These are phyloP conservation scores for Pterophyllum scalare DNA, from an alignment of 2,113 vertebrate genomes.

Conservation along the genomic window DNA sequence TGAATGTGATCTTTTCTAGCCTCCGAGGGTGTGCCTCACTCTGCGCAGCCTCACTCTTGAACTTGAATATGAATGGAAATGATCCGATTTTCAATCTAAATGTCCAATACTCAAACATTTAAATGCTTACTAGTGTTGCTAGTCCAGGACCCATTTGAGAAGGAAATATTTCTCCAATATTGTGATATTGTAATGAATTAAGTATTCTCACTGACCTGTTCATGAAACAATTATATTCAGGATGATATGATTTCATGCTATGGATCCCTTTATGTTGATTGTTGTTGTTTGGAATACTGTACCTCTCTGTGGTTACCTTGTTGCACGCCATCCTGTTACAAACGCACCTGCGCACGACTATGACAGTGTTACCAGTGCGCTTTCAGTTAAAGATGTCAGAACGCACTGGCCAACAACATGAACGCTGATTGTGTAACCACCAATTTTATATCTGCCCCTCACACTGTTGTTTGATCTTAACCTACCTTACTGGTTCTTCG, in stretches of 20 bases:
- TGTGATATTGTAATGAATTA: not conserved
- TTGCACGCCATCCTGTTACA: not conserved
- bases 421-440: not conserved
- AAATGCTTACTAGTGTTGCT: not conserved
- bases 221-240: not conserved
- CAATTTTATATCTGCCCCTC: not conserved
- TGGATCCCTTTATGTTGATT: not conserved
- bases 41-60: not conserved
- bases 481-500: not conserved
- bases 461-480: not conserved
- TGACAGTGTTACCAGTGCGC: not conserved
- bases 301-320: not conserved
- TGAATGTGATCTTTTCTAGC: not conserved
- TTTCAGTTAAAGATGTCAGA: not conserved
- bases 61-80: not conserved
- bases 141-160: not conserved
- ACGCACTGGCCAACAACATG: not conserved
- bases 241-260: not conserved
- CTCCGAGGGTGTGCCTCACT: not conserved
- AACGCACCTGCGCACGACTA: not conserved
- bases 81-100: not conserved
- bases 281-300: not conserved
- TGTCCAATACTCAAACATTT: not conserved
- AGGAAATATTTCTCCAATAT: not conserved
- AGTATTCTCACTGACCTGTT: not conserved